phyloP scores from a whole-genome alignment of 2,888 invertebrate genomes.

The Parnassius mnemosyne region DNA sequence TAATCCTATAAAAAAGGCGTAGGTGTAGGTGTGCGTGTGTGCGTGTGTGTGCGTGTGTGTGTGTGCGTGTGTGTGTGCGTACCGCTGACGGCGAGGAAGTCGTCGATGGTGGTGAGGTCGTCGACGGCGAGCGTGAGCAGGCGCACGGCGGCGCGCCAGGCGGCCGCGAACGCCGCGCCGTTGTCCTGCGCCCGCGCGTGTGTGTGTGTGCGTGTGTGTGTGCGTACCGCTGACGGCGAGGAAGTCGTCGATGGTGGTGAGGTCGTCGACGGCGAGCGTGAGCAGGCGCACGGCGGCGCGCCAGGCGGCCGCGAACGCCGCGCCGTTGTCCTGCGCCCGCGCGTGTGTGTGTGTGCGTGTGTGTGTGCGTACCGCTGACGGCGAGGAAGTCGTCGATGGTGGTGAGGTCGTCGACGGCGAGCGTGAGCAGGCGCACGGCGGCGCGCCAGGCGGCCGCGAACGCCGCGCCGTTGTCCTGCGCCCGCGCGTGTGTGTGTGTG shows the following conservation, averaged over 20 bases:
- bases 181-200: slow-evolving; percentile 95
- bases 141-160: slow-evolving; percentile 96
- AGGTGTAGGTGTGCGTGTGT: background rate
- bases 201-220: background rate
- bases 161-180: slow-evolving; percentile 96
- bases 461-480: slow-evolving; percentile 98
- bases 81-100: slow-evolving; percentile 98
- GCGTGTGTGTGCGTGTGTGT: background rate
- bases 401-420: slow-evolving; percentile 99
- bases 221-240: slow-evolving; percentile 92
- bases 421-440: slow-evolving; percentile 95
- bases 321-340: slow-evolving; percentile 98
- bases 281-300: slow-evolving; percentile 95
- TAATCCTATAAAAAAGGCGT: no score
- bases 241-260: slow-evolving; percentile 99
- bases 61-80: background rate
- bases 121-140: slow-evolving; percentile 98
- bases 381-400: slow-evolving; percentile 99
- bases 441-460: slow-evolving; percentile 97
- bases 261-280: slow-evolving; percentile 99
- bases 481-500: slow-evolving; percentile 93
- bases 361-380: slow-evolving; percentile 85
- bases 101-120: slow-evolving; percentile 99
- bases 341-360: slow-evolving; percentile 74
- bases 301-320: slow-evolving; percentile 97